A percentile compares a stretch with the other conserved stretches of the same genome.
Conservation (phyloP, 2,797 vertebrate genomes). For the Pseudomugil tenellus region DNA sequence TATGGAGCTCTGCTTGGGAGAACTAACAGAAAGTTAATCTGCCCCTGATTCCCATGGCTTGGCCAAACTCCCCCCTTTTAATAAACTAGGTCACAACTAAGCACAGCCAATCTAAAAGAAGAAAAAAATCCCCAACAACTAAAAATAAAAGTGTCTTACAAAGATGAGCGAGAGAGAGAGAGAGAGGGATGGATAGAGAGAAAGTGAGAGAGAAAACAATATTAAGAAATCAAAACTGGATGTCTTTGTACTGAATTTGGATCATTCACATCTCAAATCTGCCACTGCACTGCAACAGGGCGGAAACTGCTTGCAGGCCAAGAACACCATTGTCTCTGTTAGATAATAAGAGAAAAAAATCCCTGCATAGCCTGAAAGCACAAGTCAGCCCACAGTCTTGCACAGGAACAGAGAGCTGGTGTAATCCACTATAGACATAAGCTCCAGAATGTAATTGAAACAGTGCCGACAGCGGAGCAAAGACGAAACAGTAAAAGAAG, state of each 20-base stretch:
- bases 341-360: slow-evolving; percentile 71
- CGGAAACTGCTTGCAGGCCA: slow-evolving; percentile 59
- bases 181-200: slow-evolving; percentile 25
- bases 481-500: slow-evolving; percentile 63
- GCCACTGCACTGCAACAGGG: slow-evolving; percentile 47
- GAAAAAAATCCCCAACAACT: slow-evolving; percentile 54
- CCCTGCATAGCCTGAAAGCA: slow-evolving; percentile 67
- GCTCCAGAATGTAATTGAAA: slow-evolving; percentile 80
- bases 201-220: slow-evolving; percentile 47
- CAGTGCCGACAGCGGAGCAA: slow-evolving; percentile 73
- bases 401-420: slow-evolving; percentile 58
- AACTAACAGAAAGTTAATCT: slow-evolving; percentile 76
- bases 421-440: slow-evolving; percentile 81
- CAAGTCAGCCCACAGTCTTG: slow-evolving; percentile 61
- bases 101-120: slow-evolving; percentile 67
- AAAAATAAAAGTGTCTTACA: slow-evolving; percentile 66
- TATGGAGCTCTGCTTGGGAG: slow-evolving; percentile 68
- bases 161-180: slow-evolving; percentile 31
- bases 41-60: slow-evolving; percentile 72
- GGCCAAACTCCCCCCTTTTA: slow-evolving; percentile 61
- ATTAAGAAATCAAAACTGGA: slow-evolving; percentile 66
- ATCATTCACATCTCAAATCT: slow-evolving; percentile 64
- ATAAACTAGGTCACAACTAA: slow-evolving; percentile 82
- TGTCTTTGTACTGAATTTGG: slow-evolving; percentile 70
- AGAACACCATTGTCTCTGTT: slow-evolving; percentile 73